phyloP scores from a whole-genome alignment of 1,140 invertebrate genomes.

The Drosophila baimaii region DNA sequence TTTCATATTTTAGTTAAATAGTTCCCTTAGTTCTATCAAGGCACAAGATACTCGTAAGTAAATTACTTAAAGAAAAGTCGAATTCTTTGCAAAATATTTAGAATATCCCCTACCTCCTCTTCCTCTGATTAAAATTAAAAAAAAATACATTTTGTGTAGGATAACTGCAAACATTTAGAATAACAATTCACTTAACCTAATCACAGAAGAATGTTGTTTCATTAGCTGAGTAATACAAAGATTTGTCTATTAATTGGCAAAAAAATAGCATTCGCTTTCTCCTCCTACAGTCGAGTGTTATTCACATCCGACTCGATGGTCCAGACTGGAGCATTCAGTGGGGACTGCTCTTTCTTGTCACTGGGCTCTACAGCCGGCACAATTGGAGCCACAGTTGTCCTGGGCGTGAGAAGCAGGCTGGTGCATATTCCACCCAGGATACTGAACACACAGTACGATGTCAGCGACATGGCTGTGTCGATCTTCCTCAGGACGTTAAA shows the following conservation, averaged over 20 bases:
- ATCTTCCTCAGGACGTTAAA: slow-evolving; percentile 79
- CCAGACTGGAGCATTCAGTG: slow-evolving; percentile 68
- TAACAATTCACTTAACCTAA: slow-evolving; percentile 60
- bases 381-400: slow-evolving; percentile 39
- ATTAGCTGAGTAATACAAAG: slow-evolving; percentile 44
- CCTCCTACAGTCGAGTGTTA: slow-evolving; percentile 70
- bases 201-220: slow-evolving; percentile 69
- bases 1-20: slow-evolving; percentile 47
- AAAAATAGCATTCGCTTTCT: neutral
- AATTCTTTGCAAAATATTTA: neutral
- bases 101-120: neutral
- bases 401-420: slow-evolving; percentile 70
- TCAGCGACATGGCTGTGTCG: slow-evolving; percentile 73
- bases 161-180: slow-evolving; percentile 21
- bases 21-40: neutral
- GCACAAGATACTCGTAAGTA: neutral
- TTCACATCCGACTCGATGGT: slow-evolving; percentile 73
- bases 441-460: slow-evolving; percentile 72
- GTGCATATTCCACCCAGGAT: slow-evolving; percentile 78
- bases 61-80: neutral
- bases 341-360: slow-evolving; percentile 70
- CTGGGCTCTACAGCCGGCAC: slow-evolving; percentile 25
- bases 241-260: slow-evolving; percentile 15
- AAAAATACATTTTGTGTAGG: slow-evolving; percentile 12
- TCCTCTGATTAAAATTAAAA: neutral